Percentiles rank a stretch among this genome's conserved stretches.
Conservation (phyloP, 2,888 invertebrate genomes). For the Ichneumon xanthorius region DNA sequence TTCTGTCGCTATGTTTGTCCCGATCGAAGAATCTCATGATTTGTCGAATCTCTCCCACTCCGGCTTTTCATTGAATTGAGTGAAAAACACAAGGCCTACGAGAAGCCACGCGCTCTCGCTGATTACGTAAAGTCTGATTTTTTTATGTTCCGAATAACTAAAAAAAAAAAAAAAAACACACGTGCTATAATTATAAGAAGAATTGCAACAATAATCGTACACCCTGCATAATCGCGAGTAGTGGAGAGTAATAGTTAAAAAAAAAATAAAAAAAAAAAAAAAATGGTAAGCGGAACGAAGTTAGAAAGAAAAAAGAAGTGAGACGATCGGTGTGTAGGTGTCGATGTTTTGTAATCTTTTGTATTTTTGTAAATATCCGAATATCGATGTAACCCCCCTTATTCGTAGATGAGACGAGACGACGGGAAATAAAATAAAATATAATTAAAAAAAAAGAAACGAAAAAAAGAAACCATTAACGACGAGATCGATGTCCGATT, state of each 20-base stretch:
- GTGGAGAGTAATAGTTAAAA: conserved; percentile 23
- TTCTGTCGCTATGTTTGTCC: not conserved
- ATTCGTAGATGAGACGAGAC: conserved; percentile 33
- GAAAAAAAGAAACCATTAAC: conserved; percentile 16
- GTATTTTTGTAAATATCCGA: conserved; percentile 84
- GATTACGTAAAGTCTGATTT: conserved; percentile 70
- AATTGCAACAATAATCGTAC: conserved; percentile 63
- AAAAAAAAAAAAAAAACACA: conserved; percentile 41
- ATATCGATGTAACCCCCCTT: conserved; percentile 63
- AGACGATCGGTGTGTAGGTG: conserved; percentile 76
- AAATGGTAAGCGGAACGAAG: conserved; percentile 39
- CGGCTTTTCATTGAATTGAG: conserved; percentile 27
- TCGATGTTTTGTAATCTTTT: conserved; percentile 83
- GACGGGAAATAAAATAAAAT: not conserved
- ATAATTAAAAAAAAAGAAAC: conserved; percentile 5
- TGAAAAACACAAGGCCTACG: conserved; percentile 62
- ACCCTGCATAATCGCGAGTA: conserved; percentile 59
- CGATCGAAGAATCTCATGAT: conserved; percentile 1
- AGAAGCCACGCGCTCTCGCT: conserved; percentile 53
- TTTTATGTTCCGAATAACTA: conserved; percentile 33
- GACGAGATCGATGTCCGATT: conserved; percentile 62
- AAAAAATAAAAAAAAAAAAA: not conserved
- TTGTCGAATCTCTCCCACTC: not conserved
- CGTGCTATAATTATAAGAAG: conserved; percentile 45
- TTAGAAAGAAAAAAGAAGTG: conserved; percentile 45